Base-by-base conservation (phyloP, 2,113 vertebrate genomes). In the Thunnus maccoyii region DNA sequence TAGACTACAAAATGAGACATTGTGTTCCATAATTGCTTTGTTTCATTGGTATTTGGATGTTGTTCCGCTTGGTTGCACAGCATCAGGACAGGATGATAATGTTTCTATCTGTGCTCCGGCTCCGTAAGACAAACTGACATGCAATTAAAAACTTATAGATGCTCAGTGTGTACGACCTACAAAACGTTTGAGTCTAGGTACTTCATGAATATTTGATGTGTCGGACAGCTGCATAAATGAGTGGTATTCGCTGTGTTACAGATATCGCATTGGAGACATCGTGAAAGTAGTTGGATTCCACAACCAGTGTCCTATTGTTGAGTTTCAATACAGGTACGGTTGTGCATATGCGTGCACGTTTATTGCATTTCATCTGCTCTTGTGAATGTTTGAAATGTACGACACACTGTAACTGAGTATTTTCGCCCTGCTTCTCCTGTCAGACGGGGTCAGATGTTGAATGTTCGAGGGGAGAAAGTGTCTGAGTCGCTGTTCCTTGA, bases 271-370 rank as follows among this genome's bases (percentile, higher is more conserved):
- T 0, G 96, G 96, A 25, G 97, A 99, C 61, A 91, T 99, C 73
- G 91, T 99, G 50, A 96, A 90, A 86, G 95, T 99, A 11, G 82
- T 93, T 0, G 94, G 94, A 6, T 96, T 96, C 89, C 92, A 97
- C 84, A 96, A 96, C 83, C 95, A 95, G 91, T 97, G 96, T 89
- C 97, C 97, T 0, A 3, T 97, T 16, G 94, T 98, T 76, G 95
- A 96, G 84, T 96, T 96, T 61, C 86, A 95, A 75, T 88, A 93
- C 91, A 97, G 97, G 97, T 99, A 90, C 32, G 36, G 36, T 41
- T 52, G 51, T 18, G 8, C 3, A 10, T 55, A n/a, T 55, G 9
- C 12, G 13, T 18, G 51, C 50, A 16, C 50, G 14, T 54, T 18
- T 6, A 8, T 55, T 12, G 3, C 20, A 20, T 18, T 55, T 55